Conservation (phyloP, 1,140 invertebrate species). For the Panulirus ornatus region DNA sequence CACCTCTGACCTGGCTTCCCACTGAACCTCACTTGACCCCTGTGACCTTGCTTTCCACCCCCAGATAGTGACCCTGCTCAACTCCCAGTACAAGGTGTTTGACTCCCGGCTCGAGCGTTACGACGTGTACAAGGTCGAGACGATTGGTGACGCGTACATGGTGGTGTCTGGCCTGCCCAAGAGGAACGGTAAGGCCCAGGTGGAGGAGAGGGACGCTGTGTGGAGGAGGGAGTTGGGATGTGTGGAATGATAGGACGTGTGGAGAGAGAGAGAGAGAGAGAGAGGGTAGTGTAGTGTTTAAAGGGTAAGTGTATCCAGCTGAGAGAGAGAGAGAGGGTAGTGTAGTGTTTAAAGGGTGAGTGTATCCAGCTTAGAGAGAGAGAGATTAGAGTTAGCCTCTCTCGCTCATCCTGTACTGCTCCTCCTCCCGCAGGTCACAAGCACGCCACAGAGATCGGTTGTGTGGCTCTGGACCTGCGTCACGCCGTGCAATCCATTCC, state of each 20-base stretch:
- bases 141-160: constrained; percentile 84
- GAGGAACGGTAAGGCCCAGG: constrained; percentile 85
- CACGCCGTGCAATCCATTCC: constrained; percentile 79
- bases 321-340: no score
- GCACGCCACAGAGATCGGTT: constrained; percentile 96
- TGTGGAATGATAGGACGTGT: no score
- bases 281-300: no score
- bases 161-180: constrained; percentile 85
- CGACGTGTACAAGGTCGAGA: constrained; percentile 91
- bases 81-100: constrained; percentile 90
- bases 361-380: no score
- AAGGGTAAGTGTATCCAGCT: no score
- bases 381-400: not conserved
- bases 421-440: constrained; percentile 83
- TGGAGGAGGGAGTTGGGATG: no score
- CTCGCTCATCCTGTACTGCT: no score
- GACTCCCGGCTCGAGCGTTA: constrained; percentile 91
- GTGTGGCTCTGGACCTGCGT: constrained; percentile 89
- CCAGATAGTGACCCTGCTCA: constrained; percentile 42
- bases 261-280: no score
- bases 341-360: no score
- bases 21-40: no score
- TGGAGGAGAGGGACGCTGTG: no score
- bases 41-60: not conserved
- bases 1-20: no score